A percentile compares a stretch with the other conserved stretches of the same genome.
These are phyloP conservation scores for Adoxophyes honmai DNA, from an alignment of 1,140 invertebrate genomes.

Conservation along the genomic window DNA sequence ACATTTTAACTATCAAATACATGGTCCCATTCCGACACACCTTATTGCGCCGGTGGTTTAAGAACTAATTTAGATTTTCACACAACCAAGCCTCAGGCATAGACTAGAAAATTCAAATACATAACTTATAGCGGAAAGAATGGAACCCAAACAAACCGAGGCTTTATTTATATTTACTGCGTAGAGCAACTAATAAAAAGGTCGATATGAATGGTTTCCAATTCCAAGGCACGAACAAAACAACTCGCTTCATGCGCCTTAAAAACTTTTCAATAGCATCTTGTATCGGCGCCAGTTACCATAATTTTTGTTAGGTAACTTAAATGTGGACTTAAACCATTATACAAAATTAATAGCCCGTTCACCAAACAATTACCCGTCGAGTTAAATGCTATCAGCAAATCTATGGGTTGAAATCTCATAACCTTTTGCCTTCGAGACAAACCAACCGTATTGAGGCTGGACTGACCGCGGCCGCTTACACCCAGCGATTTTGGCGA, in stretches of 20 bases:
- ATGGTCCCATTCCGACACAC: too few relatives aligned
- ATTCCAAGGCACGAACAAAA: constrained; percentile 19
- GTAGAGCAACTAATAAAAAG: constrained; percentile 9
- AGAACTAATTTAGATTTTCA: too few relatives aligned
- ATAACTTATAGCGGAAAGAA: constrained; percentile 11
- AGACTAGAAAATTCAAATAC: too few relatives aligned
- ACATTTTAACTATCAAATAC: too few relatives aligned
- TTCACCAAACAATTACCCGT: constrained; percentile 63
- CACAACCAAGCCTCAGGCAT: too few relatives aligned
- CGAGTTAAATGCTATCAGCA: constrained; percentile 65
- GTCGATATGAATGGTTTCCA: constrained; percentile 11
- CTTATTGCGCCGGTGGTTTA: too few relatives aligned
- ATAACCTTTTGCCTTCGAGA: constrained; percentile 68
- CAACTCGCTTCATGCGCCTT: constrained; percentile 30
- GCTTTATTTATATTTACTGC: constrained; percentile 12
- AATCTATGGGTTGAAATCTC: constrained; percentile 67
- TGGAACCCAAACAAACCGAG: not conserved
- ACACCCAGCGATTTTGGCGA: constrained; percentile 25
- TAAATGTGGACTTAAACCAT: constrained; percentile 53
- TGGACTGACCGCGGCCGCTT: constrained; percentile 32
- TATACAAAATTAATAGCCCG: constrained; percentile 62
- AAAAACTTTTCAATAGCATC: constrained; percentile 44
- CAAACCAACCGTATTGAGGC: constrained; percentile 38
- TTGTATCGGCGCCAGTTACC: constrained; percentile 35
- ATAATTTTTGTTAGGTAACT: constrained; percentile 56